phyloP scores from a whole-genome alignment of 2,888 invertebrate genomes.

The Melipona bicolor region DNA sequence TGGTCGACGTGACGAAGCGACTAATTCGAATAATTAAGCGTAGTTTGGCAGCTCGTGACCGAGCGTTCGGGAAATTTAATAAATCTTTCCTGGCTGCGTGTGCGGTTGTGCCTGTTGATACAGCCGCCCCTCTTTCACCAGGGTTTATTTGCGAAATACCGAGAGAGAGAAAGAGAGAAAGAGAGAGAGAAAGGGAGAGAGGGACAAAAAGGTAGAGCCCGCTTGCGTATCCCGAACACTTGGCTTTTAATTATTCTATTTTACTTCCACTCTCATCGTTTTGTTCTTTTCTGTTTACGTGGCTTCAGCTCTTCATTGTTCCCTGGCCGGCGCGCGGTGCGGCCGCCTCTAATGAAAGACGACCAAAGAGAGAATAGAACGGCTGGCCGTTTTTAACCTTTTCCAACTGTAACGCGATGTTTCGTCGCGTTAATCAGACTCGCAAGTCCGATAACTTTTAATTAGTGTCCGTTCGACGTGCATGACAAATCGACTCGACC shows the following conservation, averaged over 20 bases:
- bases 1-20: constrained; percentile 57
- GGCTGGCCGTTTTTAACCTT: constrained; percentile 24
- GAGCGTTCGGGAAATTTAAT: constrained; percentile 56
- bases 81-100: constrained; percentile 47
- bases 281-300: constrained; percentile 48
- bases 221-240: constrained; percentile 32
- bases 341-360: constrained; percentile 44
- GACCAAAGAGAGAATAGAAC: constrained; percentile 24
- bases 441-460: constrained; percentile 32
- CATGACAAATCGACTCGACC: background rate
- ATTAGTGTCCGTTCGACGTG: constrained; percentile 20
- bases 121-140: background rate
- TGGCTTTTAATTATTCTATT: constrained; percentile 58
- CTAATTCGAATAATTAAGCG: constrained; percentile 64
- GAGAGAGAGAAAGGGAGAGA: background rate
- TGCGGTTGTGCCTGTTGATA: constrained; percentile 56
- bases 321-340: background rate
- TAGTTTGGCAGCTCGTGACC: constrained; percentile 61
- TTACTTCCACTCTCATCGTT: constrained; percentile 35
- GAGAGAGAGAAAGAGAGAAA: constrained; percentile 3
- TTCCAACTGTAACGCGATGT: background rate
- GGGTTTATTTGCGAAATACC: constrained; percentile 44
- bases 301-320: constrained; percentile 35
- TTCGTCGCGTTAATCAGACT: constrained; percentile 43
- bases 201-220: background rate